Base-by-base conservation (phyloP, 2,888 invertebrate genomes). In the Thera britannica region DNA sequence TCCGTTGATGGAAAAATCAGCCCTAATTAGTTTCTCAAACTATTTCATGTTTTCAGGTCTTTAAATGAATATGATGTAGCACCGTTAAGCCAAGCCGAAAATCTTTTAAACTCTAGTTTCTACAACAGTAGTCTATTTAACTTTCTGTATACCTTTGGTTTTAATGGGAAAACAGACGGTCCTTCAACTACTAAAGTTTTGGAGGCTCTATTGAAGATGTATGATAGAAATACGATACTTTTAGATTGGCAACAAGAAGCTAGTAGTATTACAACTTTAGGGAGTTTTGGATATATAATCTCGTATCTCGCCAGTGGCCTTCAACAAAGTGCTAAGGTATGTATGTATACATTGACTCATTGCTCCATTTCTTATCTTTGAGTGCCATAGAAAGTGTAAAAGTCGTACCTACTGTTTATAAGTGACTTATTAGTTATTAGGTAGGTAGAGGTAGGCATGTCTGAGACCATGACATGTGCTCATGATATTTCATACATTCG, bases 161-260 rank as follows among this genome's bases (percentile, higher is more conserved):
- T 56, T 44, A 44, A 41, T 5, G 63, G 52, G 3, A 52, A 23
- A 3, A 9, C 4, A 4, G 7, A 65, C 1, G 72, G 68, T 23
- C 44, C 36, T 9, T 62, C 62, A 0, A 71, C 74, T 1, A 12
- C 36, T 7, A 12, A 44, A 7, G 61, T 72, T 6, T 44, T 75
- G 1, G 41, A 51, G 0, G 57, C 62, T 3, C 44, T 68, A 9
- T 38, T 71, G 7, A 12, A 8, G 58, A 48, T 34, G 7, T 34
- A 61, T 12, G 8, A 46, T 8, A 62, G 57, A 56, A 77, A 77
- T 46, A 66, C 71, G 0, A 34, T 73, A 4, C 48, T 73, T 1
- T 5, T 76, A 0, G 59, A 77, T 51, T 77, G 77, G 77, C 58
- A 51, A 49, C 57, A 51, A 6, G 76, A 76, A 67, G 72, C 75